Conservation (phyloP, 2,888 invertebrate genomes). For the Megalurothrips usitatus region DNA sequence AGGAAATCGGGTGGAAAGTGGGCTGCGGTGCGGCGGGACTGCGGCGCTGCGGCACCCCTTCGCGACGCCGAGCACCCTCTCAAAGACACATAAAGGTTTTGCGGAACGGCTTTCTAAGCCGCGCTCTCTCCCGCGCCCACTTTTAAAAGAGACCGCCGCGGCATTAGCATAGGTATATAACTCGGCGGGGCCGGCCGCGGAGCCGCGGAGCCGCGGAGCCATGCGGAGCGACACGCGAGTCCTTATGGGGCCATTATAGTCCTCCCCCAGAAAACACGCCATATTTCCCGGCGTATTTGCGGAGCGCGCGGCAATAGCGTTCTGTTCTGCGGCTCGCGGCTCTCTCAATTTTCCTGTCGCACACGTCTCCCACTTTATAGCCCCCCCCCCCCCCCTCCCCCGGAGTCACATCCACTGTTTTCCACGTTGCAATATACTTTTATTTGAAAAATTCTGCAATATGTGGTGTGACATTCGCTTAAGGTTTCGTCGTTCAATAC, state of each 20-base stretch:
- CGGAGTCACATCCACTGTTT: too few relatives aligned
- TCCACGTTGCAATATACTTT: too few relatives aligned
- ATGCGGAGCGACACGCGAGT: neutral
- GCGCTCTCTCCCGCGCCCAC: neutral
- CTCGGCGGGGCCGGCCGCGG: neutral
- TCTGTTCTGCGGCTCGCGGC: too few relatives aligned
- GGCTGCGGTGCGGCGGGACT: too few relatives aligned
- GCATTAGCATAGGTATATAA: slow-evolving; percentile 17
- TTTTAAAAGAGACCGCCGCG: neutral
- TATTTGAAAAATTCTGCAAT: too few relatives aligned
- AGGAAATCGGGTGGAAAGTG: too few relatives aligned
- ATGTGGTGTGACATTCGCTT: too few relatives aligned
- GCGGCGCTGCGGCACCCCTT: neutral
- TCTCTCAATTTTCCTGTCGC: too few relatives aligned
- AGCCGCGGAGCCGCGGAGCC: neutral
- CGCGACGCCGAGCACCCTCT: neutral
- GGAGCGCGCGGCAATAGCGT: neutral
- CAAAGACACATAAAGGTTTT: slow-evolving; percentile 17
- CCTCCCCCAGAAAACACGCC: neutral
- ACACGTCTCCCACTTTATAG: too few relatives aligned
- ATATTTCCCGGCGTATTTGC: neutral
- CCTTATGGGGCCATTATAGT: neutral
- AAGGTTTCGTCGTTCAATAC: too few relatives aligned
- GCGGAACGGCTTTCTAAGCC: slow-evolving; percentile 12
- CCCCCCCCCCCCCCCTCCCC: too few relatives aligned